Conservation (phyloP, 2,113 vertebrate genomes). For the Eubucco bourcierii region DNA sequence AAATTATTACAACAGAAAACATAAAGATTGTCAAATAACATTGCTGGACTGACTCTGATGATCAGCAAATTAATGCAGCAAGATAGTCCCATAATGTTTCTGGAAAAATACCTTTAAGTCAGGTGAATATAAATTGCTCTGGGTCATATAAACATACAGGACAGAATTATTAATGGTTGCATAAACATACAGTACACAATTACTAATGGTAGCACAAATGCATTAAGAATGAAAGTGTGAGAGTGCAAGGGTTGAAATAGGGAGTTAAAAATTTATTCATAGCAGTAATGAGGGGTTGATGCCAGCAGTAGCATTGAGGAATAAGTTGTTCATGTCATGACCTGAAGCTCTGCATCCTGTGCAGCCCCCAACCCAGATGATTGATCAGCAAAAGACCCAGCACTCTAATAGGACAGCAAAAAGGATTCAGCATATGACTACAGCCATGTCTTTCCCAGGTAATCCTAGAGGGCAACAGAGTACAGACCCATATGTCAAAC, state of each 20-base stretch:
- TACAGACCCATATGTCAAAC: neutral
- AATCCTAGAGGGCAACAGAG: neutral
- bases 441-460: neutral
- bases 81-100: too few relatives aligned
- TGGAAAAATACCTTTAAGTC: too few relatives aligned
- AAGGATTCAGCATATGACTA: fast-evolving
- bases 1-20: too few relatives aligned
- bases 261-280: neutral
- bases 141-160: too few relatives aligned
- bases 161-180: too few relatives aligned
- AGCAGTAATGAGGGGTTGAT: fast-evolving
- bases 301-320: neutral
- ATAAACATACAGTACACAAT: too few relatives aligned
- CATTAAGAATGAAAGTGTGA: neutral
- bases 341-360: neutral
- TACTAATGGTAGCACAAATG: neutral
- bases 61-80: too few relatives aligned
- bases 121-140: too few relatives aligned
- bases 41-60: too few relatives aligned
- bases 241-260: neutral
- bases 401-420: neutral
- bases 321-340: neutral
- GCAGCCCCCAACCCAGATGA: neutral
- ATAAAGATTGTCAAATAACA: too few relatives aligned
- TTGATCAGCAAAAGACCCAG: neutral